Conservation (phyloP, 2,888 invertebrate species). For the Rotaria macrura region DNA sequence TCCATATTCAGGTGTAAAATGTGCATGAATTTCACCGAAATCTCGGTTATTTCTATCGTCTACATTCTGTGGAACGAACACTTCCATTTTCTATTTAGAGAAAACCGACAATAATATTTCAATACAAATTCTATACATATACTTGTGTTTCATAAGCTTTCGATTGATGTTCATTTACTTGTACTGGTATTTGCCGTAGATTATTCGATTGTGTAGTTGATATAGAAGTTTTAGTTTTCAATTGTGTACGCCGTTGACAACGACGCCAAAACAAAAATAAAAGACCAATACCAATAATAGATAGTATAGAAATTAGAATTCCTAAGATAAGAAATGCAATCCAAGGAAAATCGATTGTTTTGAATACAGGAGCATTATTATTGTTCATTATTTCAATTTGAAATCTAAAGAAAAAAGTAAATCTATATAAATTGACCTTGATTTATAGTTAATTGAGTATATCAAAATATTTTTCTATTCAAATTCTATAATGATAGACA, state of each 20-base stretch:
- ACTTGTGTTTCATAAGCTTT: neutral
- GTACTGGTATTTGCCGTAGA: neutral
- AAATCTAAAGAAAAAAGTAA: neutral
- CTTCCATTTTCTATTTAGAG: neutral
- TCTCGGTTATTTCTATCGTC: too few relatives aligned
- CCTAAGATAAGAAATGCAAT: neutral
- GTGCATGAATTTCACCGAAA: neutral
- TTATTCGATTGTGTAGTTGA: neutral
- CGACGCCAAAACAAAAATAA: neutral
- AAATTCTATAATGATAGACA: neutral
- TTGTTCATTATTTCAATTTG: neutral
- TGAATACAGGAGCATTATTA: neutral
- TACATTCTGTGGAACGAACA: neutral
- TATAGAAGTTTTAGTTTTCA: neutral
- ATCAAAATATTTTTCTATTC: neutral
- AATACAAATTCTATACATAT: neutral
- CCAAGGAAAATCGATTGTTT: neutral
- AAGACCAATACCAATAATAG: neutral
- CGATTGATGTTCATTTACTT: neutral
- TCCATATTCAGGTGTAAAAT: neutral
- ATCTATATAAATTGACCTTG: too few relatives aligned
- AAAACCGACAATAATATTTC: neutral
- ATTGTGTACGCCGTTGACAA: neutral
- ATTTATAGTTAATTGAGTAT: too few relatives aligned
- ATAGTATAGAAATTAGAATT: neutral